Evolutionary conservation across 2,113 vertebrate species (phyloP), one percentile per base, ranked within the genome.

Genomic region (Passerina amoena): DNA sequence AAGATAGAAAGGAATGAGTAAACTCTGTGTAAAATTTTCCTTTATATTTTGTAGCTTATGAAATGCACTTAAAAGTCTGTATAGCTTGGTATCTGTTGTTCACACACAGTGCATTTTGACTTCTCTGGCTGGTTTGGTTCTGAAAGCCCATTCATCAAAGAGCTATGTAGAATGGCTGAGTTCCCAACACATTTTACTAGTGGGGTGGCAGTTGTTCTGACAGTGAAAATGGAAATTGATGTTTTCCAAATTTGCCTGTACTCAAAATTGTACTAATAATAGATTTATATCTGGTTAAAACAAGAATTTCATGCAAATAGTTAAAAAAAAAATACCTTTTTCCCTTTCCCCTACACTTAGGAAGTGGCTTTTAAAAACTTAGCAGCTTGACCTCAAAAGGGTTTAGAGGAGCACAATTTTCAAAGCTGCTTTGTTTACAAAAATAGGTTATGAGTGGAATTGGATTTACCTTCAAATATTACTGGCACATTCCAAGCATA

Each of bases 341-440:
- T 5, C 11, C 30, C 14, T 73, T 80, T 73, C 28, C 13, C 59
- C 51, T 51, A 50, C 13, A 30, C 16, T 75, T 71, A 63, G n/a
- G 64, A 93, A 94, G 44, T 70, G 64, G 30, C 47, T 96, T 96
- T 70, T 70, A 75, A 78, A 86, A 88, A 63, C 54, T 83, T 68
- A 64, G 44, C 19, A 66, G 91, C 38, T 60, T 86, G 76, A 81
- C 63, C 82, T 81, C 71, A 70, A 35, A 90, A 86, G 24, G 35
- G 66, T 89, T 85, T 66, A 88, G 59, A 70, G 2, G 2, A 82
- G 42, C 54, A 78, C 17, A 31, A 28, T 88, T 93, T 91, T 93
- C 68, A 93, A 86, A 90, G 56, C 60, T 68, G 33, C 51, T 68
- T 91, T 95, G 44, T 92, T 84, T 92, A 88, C 30, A 71, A 83